Base-by-base conservation (phyloP, 2,888 invertebrate genomes). In the Lysandra bellargus region DNA sequence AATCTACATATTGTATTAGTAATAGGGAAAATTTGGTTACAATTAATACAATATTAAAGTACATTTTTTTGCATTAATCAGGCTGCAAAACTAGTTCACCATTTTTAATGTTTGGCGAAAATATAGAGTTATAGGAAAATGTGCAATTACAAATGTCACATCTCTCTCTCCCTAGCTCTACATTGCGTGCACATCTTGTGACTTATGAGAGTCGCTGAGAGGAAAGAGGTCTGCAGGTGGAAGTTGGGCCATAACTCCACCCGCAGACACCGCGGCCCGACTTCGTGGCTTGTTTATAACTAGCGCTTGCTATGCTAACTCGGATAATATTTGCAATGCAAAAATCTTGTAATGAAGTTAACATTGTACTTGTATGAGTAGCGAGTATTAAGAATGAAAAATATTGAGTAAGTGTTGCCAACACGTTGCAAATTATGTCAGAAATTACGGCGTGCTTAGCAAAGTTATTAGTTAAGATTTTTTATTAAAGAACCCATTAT, bases 201-300 rank as follows among this genome's bases (percentile, higher is more conserved):
- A 77, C 79, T 80, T 80, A 76, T 80, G 81, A 80, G 80, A 81
- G 79, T 80, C 78, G 78, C 74, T 64, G 72, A 80, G 78, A 75
- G 75, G 76, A 78, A 80, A 69, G 75, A 76, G 78, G 57, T 80
- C 74, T 76, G 72, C 78, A 73, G 78, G 79, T 74, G 40, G 80
- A 80, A 81, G 79, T 81, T 79, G 76, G 78, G 78, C 79, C 79
- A 79, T 81, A 78, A 82, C 80, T 82, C 80, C 80, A 79, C 79
- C 78, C 73, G 81, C 73, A 74, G 79, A 40, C 79, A 79, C 78
- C 78, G 14, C 17, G 17, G 14, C 78, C 76, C 79, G 64, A 30
- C 33, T 69, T 69, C 64, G 30, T 9, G 4, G 30, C 30, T 33
- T 30, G 64, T 69, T 69, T 69, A 69, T 30, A 30, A 69, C 64